Evolutionary conservation across 37 sponge, comb jelly and placozoan genomes (phyloP), one percentile per base, ranked within the genome.

Genomic region (Geodia barretti): DNA sequence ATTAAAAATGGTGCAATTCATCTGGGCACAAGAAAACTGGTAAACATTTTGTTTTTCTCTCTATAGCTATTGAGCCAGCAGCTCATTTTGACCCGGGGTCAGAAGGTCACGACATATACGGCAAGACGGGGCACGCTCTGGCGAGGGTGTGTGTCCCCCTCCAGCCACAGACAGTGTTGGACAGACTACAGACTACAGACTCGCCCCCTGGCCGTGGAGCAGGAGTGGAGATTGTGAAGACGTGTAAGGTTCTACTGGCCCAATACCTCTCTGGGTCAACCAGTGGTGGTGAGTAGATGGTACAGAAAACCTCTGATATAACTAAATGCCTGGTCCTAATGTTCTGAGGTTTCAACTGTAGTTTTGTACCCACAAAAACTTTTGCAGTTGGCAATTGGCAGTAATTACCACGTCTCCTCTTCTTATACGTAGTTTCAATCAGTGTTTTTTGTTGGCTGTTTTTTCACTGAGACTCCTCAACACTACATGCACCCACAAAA

Each of bases 11-110:
- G n/a, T n/a, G n/a, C n/a, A n/a, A n/a, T n/a, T n/a, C n/a, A n/a
- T n/a, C n/a, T n/a, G n/a, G n/a, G n/a, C n/a, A n/a, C n/a, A n/a
- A n/a, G n/a, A n/a, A n/a, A n/a, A n/a, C n/a, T n/a, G n/a, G n/a
- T 39, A n/a, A n/a, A n/a, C n/a, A n/a, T n/a, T n/a, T n/a, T n/a
- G n/a, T 29, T 14, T 60, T 5, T 60, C 33, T 38, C 68, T 54
- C 26, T 31, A 7, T 72, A 86, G 86, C n/a, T 29, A 41, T 88
- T 21, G 62, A 87, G 19, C 92, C 92, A 26, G 88, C 92, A 5
- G 88, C 92, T 33, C 92, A 87, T 41, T 36, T 92, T 29, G 92
- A 92, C 54, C 85, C 89, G 24, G 41, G 68, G 31, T 77, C 85
- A 8, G 20, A 47, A 23, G 74, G 81, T 26, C 67, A 92, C 62